Evolutionary conservation across 2,888 invertebrate species (phyloP), one percentile per base, ranked within the genome.

Genomic region (Cosmia trapezina): DNA sequence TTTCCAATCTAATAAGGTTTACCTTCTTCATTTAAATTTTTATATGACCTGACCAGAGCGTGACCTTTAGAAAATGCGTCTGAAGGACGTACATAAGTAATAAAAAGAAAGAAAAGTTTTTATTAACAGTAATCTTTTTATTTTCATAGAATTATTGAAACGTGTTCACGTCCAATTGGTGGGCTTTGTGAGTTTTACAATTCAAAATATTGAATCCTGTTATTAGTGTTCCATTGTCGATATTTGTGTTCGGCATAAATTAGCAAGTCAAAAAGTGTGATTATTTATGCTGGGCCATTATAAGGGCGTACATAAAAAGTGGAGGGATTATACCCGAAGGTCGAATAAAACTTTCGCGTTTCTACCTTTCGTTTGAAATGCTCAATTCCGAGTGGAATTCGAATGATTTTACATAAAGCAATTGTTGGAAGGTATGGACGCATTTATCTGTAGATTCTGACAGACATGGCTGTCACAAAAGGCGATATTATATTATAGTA

Each of bases 201-300:
- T 73, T 72, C 53, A 70, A 67, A 83, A 69, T 54, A 33, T 63
- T 71, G 63, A 80, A 73, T 81, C 73, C 78, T 71, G 78, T 82
- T 74, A 81, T 81, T 74, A 81, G 65, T 56, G 56, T 17, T 61
- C 64, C 69, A 73, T 78, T 81, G 82, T 68, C 51, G 61, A 74
- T 74, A 78, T 81, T 78, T 81, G 57, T 78, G 75, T 82, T 74
- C 70, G 11, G 64, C 65, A 76, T 83, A 76, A 81, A 80, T 80
- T 83, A 80, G 69, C 76, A 76, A 76, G 76, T 83, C 72, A 72
- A 73, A 79, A 82, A 78, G 78, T 74, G 53, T 78, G 82, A 82
- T 81, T 82, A 82, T 78, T 77, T 71, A 82, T 82, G 64, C 70
- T 65, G 57, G 65, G 51, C 51, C 64, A 68, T 81, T 78, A 78